These are phyloP conservation scores for Orthosia incerta DNA, from an alignment of 2,888 invertebrate genomes.

Conservation along the genomic window DNA sequence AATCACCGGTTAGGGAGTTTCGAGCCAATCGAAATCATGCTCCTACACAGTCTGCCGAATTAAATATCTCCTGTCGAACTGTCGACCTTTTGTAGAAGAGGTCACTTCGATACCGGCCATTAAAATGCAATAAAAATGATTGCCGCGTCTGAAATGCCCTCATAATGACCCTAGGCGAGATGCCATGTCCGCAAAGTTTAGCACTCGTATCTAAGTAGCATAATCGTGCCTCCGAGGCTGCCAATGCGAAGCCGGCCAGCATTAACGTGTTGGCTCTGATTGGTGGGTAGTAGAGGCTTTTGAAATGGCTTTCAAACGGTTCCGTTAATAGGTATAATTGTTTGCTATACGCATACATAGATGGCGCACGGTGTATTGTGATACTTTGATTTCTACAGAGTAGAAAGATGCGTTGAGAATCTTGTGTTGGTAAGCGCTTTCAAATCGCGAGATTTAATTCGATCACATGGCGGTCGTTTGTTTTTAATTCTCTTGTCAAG, in stretches of 20 bases:
- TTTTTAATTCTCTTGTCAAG: constrained; percentile 20
- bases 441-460: constrained; percentile 23
- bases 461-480: constrained; percentile 15
- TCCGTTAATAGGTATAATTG: constrained; percentile 45
- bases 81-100: constrained; percentile 70
- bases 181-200: constrained; percentile 31
- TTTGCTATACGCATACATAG: constrained; percentile 19
- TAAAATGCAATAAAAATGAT: constrained; percentile 77
- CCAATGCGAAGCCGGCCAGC: constrained; percentile 16
- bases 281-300: constrained; percentile 26
- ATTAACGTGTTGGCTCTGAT: constrained; percentile 36
- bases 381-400: constrained; percentile 34
- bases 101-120: constrained; percentile 72
- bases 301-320: constrained; percentile 41
- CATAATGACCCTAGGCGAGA: constrained; percentile 41
- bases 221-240: constrained; percentile 27
- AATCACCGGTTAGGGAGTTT: constrained; percentile 46
- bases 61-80: constrained; percentile 63
- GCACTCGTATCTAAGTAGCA: constrained; percentile 21
- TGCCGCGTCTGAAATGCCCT: constrained; percentile 68
- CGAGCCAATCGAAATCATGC: constrained; percentile 55
- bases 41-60: constrained; percentile 62
- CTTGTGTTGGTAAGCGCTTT: constrained; percentile 30
- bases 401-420: constrained; percentile 32
- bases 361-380: constrained; percentile 14